phyloP scores from a whole-genome alignment of 2,797 vertebrate species.

The Sphenodon punctatus region DNA sequence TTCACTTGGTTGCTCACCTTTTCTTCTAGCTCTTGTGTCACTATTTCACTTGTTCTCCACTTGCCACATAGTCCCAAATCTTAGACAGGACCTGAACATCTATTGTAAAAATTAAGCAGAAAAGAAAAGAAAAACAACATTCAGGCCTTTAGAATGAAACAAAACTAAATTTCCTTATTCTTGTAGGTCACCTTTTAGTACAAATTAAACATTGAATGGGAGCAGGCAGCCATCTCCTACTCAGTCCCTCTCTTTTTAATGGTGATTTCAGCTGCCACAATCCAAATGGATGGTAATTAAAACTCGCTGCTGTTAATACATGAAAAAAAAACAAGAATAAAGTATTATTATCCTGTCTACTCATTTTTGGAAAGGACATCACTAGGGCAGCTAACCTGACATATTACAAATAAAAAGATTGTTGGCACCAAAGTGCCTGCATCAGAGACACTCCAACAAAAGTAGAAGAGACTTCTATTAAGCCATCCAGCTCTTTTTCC shows the following conservation, averaged over 20 bases:
- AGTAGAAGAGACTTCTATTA: constrained; percentile 24
- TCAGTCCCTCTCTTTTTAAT: constrained; percentile 3
- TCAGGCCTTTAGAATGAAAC: too few relatives aligned
- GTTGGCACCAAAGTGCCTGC: constrained; percentile 31
- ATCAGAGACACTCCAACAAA: constrained; percentile 22
- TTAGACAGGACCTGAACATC: neutral
- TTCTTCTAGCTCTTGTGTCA: neutral
- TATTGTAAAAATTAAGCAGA: neutral
- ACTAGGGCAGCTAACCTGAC: constrained; percentile 24
- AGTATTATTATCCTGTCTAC: constrained; percentile 54
- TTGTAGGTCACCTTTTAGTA: neutral
- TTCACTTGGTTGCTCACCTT: neutral
- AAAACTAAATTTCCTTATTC: neutral
- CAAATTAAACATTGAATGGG: neutral
- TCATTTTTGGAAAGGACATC: constrained; percentile 36
- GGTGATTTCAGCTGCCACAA: constrained; percentile 24
- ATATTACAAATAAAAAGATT: constrained; percentile 28
- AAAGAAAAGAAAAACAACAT: too few relatives aligned
- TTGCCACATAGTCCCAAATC: neutral
- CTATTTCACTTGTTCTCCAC: neutral
- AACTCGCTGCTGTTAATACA: constrained; percentile 36
- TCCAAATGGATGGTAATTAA: constrained; percentile 37
- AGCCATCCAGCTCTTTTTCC: neutral
- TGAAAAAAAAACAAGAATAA: constrained; percentile 5
- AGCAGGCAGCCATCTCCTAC: neutral